These are phyloP conservation scores for Esox niger DNA, from an alignment of 2,113 vertebrate species.

Conservation along the genomic window DNA sequence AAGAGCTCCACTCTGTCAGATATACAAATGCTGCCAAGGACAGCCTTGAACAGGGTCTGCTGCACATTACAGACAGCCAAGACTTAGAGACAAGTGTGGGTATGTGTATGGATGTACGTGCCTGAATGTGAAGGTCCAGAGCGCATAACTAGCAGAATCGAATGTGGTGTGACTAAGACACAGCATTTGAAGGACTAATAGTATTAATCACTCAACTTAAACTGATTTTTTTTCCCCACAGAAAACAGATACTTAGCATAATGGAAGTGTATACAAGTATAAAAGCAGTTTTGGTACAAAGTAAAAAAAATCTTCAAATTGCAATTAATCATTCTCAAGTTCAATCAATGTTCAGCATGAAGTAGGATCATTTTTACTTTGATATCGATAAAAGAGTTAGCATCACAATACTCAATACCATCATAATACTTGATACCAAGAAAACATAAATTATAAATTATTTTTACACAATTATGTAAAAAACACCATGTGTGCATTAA, in stretches of 20 bases:
- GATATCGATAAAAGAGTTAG: too few species aligned
- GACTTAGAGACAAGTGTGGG: too few species aligned
- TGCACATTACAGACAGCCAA: too few species aligned
- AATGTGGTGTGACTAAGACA: slow-evolving; percentile 64
- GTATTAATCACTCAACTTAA: slow-evolving; percentile 69
- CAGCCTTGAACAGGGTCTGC: slow-evolving; percentile 47
- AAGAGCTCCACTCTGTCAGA: slow-evolving; percentile 42
- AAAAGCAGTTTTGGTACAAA: slow-evolving; percentile 12
- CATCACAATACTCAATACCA: too few species aligned
- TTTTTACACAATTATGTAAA: too few species aligned
- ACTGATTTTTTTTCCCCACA: slow-evolving; percentile 65
- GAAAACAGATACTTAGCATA: slow-evolving; percentile 61
- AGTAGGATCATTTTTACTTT: too few species aligned
- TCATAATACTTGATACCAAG: too few species aligned
- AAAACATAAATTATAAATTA: too few species aligned
- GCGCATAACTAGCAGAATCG: slow-evolving; percentile 69
- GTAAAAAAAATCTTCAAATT: background rate
- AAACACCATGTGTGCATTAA: too few species aligned
- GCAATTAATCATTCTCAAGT: background rate
- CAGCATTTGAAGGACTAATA: slow-evolving; percentile 68
- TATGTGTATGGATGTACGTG: slow-evolving; percentile 11
- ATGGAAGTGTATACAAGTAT: slow-evolving; percentile 27
- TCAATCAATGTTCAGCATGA: too few species aligned
- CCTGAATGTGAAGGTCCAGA: background rate
- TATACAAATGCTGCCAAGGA: slow-evolving; percentile 49